phyloP scores from a whole-genome alignment of 2,113 vertebrate genomes.

The Perognathus longimembris region DNA sequence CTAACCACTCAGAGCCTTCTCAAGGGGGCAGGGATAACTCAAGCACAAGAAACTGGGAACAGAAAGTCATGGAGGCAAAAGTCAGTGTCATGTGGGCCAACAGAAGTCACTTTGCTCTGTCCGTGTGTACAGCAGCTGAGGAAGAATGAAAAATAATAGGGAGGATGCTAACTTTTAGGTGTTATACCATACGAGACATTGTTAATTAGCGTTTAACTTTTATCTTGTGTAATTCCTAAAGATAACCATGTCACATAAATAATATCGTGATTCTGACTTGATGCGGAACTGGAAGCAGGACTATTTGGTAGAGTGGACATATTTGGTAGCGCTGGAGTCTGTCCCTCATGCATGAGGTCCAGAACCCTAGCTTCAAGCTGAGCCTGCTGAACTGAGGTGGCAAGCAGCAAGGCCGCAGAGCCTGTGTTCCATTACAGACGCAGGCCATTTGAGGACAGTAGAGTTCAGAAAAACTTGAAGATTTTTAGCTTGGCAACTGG shows the following conservation, averaged over 20 bases:
- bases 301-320: background rate
- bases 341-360: background rate
- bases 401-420: background rate
- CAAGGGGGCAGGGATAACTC: background rate
- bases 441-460: background rate
- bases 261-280: background rate
- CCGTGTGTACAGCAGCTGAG: background rate
- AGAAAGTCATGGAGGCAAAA: background rate
- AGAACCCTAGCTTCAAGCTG: background rate
- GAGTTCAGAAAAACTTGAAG: background rate
- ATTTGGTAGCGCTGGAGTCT: background rate
- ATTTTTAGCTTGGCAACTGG: background rate
- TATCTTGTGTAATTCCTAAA: background rate
- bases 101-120: background rate
- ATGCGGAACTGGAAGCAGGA: background rate
- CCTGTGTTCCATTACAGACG: background rate
- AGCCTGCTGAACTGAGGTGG: background rate
- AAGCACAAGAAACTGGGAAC: background rate
- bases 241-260: background rate
- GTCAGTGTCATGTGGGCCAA: background rate
- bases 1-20: background rate
- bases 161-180: constrained; percentile 10
- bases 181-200: background rate
- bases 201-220: background rate
- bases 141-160: background rate